phyloP scores from a whole-genome alignment of 2,113 vertebrate species.

The Gorsachius goisagi region DNA sequence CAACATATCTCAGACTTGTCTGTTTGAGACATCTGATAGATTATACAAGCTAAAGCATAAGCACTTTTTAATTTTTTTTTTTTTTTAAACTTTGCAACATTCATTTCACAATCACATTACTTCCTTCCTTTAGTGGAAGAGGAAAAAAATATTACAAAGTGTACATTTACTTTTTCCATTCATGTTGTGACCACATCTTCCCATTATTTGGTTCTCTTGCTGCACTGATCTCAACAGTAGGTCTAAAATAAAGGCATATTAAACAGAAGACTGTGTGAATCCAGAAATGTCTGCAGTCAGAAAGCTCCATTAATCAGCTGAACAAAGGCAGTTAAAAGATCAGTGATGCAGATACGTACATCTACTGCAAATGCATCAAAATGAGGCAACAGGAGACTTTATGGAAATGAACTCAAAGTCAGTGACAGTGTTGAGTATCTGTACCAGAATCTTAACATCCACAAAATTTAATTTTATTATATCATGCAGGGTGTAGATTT shows the following conservation, averaged over 20 bases:
- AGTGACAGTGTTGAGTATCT: not conserved
- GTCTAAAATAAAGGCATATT: slow-evolving; percentile 51
- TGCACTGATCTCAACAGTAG: slow-evolving; percentile 6
- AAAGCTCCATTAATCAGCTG: slow-evolving; percentile 73
- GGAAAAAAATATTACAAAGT: not conserved
- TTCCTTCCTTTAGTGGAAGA: not conserved
- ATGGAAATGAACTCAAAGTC: slow-evolving; percentile 54
- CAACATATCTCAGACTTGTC: not conserved
- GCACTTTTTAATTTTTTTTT: not conserved
- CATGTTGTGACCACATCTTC: not conserved
- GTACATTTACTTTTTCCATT: not conserved
- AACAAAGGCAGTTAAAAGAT: slow-evolving; percentile 86
- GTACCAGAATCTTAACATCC: not conserved
- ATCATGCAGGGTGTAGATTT: not conserved
- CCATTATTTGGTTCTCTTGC: not conserved
- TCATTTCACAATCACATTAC: not conserved
- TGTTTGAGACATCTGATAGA: not conserved
- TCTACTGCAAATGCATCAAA: slow-evolving; percentile 64
- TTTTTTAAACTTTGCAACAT: not conserved
- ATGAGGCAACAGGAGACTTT: slow-evolving; percentile 64
- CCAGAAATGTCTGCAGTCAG: slow-evolving; percentile 76
- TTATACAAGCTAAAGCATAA: not conserved
- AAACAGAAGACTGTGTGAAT: slow-evolving; percentile 15
- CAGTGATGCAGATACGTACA: slow-evolving; percentile 55
- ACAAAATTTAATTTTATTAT: not conserved